phyloP scores from a whole-genome alignment of 2,113 vertebrate species.

The Cyanoderma ruficeps region DNA sequence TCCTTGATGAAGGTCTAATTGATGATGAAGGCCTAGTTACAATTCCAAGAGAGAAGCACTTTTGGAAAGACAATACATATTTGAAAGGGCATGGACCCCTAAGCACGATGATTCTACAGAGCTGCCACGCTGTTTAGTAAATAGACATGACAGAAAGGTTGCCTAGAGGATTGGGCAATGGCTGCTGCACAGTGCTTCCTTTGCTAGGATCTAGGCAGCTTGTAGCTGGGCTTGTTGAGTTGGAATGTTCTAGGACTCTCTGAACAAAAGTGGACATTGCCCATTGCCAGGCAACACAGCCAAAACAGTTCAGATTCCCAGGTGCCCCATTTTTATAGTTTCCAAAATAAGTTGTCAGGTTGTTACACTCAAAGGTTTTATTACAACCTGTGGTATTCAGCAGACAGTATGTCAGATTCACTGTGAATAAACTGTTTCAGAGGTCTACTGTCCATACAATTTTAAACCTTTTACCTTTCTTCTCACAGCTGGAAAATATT shows the following conservation, averaged over 20 bases:
- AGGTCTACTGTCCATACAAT: not conserved
- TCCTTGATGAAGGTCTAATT: not conserved
- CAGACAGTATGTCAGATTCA: not conserved
- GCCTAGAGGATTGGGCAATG: not conserved
- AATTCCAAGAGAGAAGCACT: not conserved
- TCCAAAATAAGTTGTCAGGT: not conserved
- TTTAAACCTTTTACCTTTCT: conserved; percentile 32
- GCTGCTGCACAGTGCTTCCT: not conserved
- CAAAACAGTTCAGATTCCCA: not conserved
- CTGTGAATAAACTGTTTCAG: conserved; percentile 16
- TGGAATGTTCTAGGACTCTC: not conserved
- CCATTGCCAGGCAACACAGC: not conserved
- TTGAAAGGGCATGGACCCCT: not conserved
- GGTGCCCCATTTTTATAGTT: not conserved
- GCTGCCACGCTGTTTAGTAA: not conserved
- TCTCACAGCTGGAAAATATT: conserved; percentile 40
- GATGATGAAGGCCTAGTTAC: not conserved
- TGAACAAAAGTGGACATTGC: not conserved
- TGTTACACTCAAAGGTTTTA: not conserved
- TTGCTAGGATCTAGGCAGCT: not conserved
- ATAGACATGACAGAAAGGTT: not conserved
- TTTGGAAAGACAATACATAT: not conserved
- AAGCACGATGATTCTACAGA: not conserved
- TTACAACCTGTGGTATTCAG: not conserved
- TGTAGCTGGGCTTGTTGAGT: not conserved